Conservation (phyloP, 2,888 invertebrate species). For the Acrocera orbiculus region DNA sequence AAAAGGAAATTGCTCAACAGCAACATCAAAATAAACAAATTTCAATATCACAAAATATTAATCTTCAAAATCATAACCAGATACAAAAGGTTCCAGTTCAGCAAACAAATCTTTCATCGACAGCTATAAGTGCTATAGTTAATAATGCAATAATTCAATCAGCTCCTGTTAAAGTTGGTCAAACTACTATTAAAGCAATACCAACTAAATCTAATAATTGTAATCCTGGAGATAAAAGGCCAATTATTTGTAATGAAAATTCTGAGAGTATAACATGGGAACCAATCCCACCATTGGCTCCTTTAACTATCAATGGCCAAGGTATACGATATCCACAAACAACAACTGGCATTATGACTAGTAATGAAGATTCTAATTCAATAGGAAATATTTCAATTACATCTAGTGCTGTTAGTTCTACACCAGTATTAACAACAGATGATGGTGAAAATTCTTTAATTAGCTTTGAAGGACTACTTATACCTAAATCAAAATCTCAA, state of each 20-base stretch:
- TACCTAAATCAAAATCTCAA: slow-evolving; percentile 35
- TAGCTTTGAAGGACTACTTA: slow-evolving; percentile 43
- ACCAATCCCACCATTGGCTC: slow-evolving; percentile 28
- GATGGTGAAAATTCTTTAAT: slow-evolving; percentile 42
- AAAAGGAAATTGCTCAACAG: slow-evolving; percentile 34
- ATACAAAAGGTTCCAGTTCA: slow-evolving; percentile 1
- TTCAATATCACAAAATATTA: slow-evolving; percentile 23
- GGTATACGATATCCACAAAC: neutral
- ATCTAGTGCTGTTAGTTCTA: slow-evolving; percentile 35
- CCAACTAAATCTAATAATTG: slow-evolving; percentile 12
- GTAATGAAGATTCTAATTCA: slow-evolving; percentile 32
- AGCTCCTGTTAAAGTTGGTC: slow-evolving; percentile 27
- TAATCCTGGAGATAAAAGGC: no score
- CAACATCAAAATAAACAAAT: slow-evolving; percentile 22
- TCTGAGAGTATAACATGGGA: slow-evolving; percentile 16
- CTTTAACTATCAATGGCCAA: slow-evolving; percentile 17
- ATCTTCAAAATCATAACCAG: slow-evolving; percentile 22
- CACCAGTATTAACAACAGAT: slow-evolving; percentile 26
- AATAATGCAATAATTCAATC: slow-evolving; percentile 29
- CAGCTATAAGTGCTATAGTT: slow-evolving; percentile 26
- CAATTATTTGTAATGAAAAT: no score
- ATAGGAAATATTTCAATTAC: slow-evolving; percentile 39
- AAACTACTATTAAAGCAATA: slow-evolving; percentile 28
- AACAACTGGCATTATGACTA: neutral
- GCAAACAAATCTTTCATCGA: slow-evolving; percentile 17